A percentile compares a stretch with the other conserved stretches of the same genome.
These are phyloP conservation scores for Sycobia sp. DNA, from an alignment of 1,140 invertebrate genomes.

Conservation along the genomic window DNA sequence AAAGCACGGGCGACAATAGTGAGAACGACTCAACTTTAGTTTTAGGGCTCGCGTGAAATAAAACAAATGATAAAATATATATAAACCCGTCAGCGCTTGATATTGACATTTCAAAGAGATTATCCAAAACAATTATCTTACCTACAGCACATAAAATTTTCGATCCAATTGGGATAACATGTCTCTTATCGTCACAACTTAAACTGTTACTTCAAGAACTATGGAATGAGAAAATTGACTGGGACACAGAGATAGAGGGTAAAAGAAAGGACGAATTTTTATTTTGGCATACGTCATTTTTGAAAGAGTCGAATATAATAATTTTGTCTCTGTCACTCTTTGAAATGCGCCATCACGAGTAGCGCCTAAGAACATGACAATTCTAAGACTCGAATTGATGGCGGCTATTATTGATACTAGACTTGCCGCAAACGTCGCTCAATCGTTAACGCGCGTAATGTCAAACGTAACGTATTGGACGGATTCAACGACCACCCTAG, in stretches of 20 bases:
- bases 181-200: slow-evolving; percentile 32
- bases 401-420: neutral
- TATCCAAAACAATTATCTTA: slow-evolving; percentile 32
- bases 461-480: neutral
- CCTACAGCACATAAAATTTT: slow-evolving; percentile 33
- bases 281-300: neutral
- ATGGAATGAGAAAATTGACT: slow-evolving; percentile 21
- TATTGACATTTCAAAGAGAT: neutral
- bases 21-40: too few relatives aligned
- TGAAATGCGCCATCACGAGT: neutral
- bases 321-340: neutral
- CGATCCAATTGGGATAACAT: slow-evolving; percentile 40
- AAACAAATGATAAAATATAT: too few relatives aligned
- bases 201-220: slow-evolving; percentile 36
- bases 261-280: too few relatives aligned
- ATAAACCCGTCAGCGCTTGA: neutral
- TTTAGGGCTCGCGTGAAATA: too few relatives aligned
- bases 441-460: neutral
- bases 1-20: too few relatives aligned
- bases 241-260: neutral
- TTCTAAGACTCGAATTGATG: neutral
- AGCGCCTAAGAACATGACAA: neutral
- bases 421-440: too few relatives aligned
- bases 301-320: neutral
- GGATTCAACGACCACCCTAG: neutral